Base-by-base conservation (phyloP, 1,140 invertebrate genomes). In the Prorops nasuta region DNA sequence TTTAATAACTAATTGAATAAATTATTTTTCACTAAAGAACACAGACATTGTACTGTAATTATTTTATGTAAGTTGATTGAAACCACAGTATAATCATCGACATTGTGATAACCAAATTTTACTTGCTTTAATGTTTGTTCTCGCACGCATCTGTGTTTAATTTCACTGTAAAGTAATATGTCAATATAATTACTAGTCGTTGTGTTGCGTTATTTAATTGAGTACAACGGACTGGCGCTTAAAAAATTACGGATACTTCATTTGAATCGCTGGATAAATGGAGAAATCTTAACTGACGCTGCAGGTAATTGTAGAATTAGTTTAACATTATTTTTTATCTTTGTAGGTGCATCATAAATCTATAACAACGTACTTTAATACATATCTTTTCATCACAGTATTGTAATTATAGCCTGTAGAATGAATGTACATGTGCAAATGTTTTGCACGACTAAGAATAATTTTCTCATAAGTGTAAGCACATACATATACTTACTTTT, bases 131-230 rank as follows among this genome's bases (percentile, higher is more conserved):
- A 60, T 56, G 51, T 44, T 51, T 44, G 35, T 45, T 41, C 24
- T 48, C 44, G 65, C 67, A 66, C 64, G 66, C 54, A 58, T 67
- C 57, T 64, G 54, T 68, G 54, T 69, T 63, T 66, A 60, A 64
- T 58, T 56, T 49, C 34, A 60, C 44, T 61, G 43, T 58, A 58
- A 55, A 54, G 51, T 63, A 52, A 59, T 58, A 54, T 50, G 57
- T 66, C 61, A 57, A 67, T 59, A 53, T 66, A 54, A 63, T 58
- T 64, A 63, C 44, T 59, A 34, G 56, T 64, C 61, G 57, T 67
- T 68, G 69, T 58, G 45, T 63, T 64, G 41, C 53, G 39, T 28
- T 28, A 6, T 28, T 66, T 52, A 56, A 64, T 64, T 64, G 58
- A 60, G 56, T 64, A 49, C 51, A 55, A 50, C 52, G 59, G 55